Evolutionary conservation across 53 echinoderm and acorn worm genomes (phyloP).

Genomic region (Astropecten irregularis): DNA sequence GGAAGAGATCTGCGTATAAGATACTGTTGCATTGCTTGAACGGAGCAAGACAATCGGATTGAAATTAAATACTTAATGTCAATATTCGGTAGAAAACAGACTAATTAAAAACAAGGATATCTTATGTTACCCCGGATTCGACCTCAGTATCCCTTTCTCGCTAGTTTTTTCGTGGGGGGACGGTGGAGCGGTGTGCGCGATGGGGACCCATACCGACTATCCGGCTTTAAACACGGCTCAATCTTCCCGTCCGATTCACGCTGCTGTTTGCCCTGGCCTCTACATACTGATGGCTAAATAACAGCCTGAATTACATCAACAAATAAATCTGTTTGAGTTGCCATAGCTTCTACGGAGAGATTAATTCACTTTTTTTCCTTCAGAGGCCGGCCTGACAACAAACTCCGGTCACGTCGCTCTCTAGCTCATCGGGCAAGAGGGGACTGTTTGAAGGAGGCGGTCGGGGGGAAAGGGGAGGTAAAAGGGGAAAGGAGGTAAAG

Average conservation of each 20-base stretch:
- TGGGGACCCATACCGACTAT: neutral
- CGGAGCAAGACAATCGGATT: conserved; percentile 12
- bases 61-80: conserved; percentile 11
- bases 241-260: neutral
- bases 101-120: conserved; percentile 32
- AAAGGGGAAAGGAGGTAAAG: neutral
- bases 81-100: conserved; percentile 16
- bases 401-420: too few relatives aligned
- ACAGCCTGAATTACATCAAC: conserved; percentile 43
- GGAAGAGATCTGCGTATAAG: neutral
- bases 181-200: too few relatives aligned
- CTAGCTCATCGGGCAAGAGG: too few relatives aligned
- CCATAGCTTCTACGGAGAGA: conserved; percentile 55
- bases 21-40: conserved; percentile 2
- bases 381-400: neutral
- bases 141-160: neutral
- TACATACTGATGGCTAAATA: conserved; percentile 47
- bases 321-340: conserved; percentile 56
- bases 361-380: conserved; percentile 41
- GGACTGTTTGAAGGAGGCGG: neutral
- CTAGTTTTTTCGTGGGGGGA: too few relatives aligned
- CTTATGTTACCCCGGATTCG: neutral
- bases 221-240: neutral
- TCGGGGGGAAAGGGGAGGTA: neutral
- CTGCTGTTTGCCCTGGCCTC: conserved; percentile 27